Evolutionary conservation across 2,113 vertebrate species (phyloP), one percentile per base, ranked within the genome.

Genomic region (Salvelinus alpinus): DNA sequence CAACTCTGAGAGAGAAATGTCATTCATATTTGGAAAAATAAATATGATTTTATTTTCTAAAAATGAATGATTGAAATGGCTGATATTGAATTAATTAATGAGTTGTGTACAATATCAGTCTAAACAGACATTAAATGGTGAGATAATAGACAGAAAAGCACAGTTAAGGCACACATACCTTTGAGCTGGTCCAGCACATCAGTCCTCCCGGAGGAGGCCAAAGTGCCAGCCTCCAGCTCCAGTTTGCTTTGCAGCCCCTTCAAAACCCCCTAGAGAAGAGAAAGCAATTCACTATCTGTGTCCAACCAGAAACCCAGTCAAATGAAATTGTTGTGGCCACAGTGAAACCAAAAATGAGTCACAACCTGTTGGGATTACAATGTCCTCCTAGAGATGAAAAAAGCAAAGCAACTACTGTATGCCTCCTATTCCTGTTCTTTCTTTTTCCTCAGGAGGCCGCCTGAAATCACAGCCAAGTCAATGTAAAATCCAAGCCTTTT

Each of bases 161-260:
- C 38, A 44, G 38, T 18, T 5, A 54, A 12, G 9, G 8, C 11
- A 25, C 72, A 44, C 38, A 18, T 72, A 98, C 97, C 97, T 95
- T 95, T 96, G 74, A 98, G 93, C 64, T 97, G 96, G 68, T 96
- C 95, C 83, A 96, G 85, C n/a, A 97, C 94, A 80, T 98, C 96
- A 0, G 93, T 93, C 86, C 95, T 91, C 44, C 96, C 96, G 0
- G 95, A 96, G 2, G 96, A 96, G 4, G 95, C 95, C 87, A 98
- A 91, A 1, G 93, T 93, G 0, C 94, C 89, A 0, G 96, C 97
- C 82, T 99, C 97, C 89, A 97, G 96, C 86, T 98, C 97, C 89
- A 99, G 92, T 80, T 97, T 98, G 20, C 91, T 94, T 87, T 99
- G 96, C 24, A 99, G 93, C 67, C 96, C 96, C 91, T 94, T 96